Conservation (phyloP, 2,113 vertebrate species). For the Dinomys branickii region DNA sequence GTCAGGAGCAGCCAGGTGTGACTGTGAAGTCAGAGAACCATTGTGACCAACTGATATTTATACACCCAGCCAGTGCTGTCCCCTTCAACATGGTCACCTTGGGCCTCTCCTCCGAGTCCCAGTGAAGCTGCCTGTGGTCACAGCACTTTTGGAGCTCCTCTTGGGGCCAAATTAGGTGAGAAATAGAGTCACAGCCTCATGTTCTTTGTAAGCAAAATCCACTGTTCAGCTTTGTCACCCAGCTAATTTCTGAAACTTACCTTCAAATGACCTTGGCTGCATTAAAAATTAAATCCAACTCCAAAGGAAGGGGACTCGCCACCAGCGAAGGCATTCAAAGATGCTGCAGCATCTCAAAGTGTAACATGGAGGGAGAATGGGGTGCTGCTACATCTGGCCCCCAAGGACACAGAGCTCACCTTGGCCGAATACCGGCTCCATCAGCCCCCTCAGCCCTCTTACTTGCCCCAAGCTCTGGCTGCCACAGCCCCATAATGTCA, state of each 20-base stretch:
- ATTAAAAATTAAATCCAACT: slow-evolving; percentile 43
- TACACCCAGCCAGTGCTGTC: neutral
- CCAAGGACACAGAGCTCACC: neutral
- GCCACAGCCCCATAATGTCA: neutral
- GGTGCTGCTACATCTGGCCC: fast-evolving
- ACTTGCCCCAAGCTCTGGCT: neutral
- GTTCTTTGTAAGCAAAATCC: slow-evolving; percentile 53
- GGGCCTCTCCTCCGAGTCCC: neutral
- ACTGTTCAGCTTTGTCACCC: slow-evolving; percentile 59
- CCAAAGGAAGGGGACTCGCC: neutral
- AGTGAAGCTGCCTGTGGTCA: neutral
- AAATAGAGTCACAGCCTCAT: slow-evolving; percentile 27
- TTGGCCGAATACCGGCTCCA: neutral
- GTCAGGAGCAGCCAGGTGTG: neutral
- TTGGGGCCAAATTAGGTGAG: slow-evolving; percentile 39
- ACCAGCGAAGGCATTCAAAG: neutral
- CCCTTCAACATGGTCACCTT: slow-evolving; percentile 56
- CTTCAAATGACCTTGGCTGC: slow-evolving; percentile 60
- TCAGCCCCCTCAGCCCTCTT: neutral
- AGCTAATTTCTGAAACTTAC: slow-evolving; percentile 3
- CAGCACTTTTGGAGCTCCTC: slow-evolving; percentile 15
- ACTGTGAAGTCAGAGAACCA: slow-evolving; percentile 47
- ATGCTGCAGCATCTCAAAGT: neutral
- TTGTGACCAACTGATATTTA: slow-evolving; percentile 45
- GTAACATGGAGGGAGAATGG: fast-evolving